Conservation (phyloP, 2,797 vertebrate genomes). For the Tolypeutes matacus region DNA sequence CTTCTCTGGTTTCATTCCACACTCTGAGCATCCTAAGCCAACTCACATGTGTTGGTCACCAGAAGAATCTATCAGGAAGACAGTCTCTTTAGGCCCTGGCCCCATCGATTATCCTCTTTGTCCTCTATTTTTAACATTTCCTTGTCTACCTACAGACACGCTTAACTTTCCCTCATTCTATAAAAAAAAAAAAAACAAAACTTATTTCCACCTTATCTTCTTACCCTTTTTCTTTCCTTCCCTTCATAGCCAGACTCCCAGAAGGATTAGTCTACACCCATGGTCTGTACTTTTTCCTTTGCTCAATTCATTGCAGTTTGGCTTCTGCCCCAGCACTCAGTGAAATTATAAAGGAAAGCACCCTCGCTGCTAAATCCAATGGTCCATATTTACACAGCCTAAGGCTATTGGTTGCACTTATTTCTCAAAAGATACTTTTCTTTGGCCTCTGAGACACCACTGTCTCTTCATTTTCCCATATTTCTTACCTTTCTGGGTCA, state of each 20-base stretch:
- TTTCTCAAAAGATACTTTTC: background rate
- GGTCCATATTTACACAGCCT: background rate
- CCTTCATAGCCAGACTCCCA: conserved; percentile 2
- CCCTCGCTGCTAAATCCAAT: background rate
- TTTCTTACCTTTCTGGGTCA: conserved; percentile 36
- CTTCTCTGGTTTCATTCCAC: conserved; percentile 31
- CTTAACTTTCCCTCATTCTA: background rate
- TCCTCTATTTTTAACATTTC: background rate
- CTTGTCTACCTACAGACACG: background rate
- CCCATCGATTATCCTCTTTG: conserved; percentile 13
- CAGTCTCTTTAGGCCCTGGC: background rate
- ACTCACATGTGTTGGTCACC: background rate
- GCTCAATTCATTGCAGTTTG: background rate
- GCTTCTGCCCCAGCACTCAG: background rate
- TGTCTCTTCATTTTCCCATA: background rate
- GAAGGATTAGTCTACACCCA: background rate
- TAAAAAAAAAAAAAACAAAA: background rate
- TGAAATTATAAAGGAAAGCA: conserved; percentile 5
- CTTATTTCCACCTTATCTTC: background rate
- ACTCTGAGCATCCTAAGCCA: conserved; percentile 25
- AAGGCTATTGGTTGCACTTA: background rate
- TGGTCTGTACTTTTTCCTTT: background rate
- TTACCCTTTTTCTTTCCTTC: conserved; percentile 14
- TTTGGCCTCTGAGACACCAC: background rate
- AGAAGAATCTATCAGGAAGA: conserved; percentile 29